phyloP scores from a whole-genome alignment of 2,888 invertebrate species.

The Drosophila diplacantha region DNA sequence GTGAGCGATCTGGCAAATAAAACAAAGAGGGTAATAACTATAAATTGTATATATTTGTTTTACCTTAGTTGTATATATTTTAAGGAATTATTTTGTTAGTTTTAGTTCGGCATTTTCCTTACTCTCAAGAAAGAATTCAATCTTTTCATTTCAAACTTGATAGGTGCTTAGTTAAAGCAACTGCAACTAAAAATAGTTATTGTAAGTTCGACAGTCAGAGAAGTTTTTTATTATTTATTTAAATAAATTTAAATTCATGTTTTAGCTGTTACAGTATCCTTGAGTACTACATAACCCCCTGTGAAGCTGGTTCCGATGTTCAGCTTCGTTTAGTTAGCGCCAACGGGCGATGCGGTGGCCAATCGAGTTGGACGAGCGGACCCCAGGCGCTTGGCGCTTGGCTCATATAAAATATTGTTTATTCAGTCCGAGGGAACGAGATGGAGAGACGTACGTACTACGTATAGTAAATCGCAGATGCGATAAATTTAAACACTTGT shows the following conservation, averaged over 20 bases:
- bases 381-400: slow-evolving; percentile 37
- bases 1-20: no score
- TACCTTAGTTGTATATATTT: not conserved
- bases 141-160: not conserved
- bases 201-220: not conserved
- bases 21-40: not conserved
- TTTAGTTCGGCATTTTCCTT: no score
- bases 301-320: slow-evolving; percentile 31
- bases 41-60: not conserved
- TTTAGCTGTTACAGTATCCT: not conserved
- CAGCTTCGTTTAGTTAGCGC: slow-evolving; percentile 58
- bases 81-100: not conserved
- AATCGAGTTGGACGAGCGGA: slow-evolving; percentile 48
- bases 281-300: not conserved
- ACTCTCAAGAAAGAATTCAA: not conserved
- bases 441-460: not conserved
- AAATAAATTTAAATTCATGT: not conserved
- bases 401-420: slow-evolving; percentile 66
- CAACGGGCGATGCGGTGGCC: slow-evolving; percentile 46
- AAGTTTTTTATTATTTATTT: not conserved
- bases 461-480: slow-evolving; percentile 52
- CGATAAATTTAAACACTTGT: slow-evolving; percentile 72
- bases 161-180: not conserved
- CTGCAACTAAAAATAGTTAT: not conserved
- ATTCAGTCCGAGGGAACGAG: slow-evolving; percentile 35